Base-by-base conservation (phyloP, 2,113 vertebrate genomes). In the Crypturellus undulatus region DNA sequence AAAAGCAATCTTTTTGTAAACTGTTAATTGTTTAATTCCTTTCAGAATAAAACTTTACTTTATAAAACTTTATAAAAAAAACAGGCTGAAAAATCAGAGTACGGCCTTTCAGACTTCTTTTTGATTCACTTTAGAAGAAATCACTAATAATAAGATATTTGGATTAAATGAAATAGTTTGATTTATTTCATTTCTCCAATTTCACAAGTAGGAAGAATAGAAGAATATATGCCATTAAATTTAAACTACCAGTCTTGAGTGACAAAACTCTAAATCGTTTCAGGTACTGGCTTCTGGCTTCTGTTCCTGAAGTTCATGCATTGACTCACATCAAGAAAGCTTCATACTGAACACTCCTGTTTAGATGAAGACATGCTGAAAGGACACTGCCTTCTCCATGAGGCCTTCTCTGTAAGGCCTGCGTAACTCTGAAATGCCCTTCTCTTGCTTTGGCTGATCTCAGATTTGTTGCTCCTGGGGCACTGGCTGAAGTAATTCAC, bases 1-100 rank as follows among this genome's bases (percentile, higher is more conserved):
- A 68, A 92, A 89, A 69, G 52, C 40, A 89, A 91, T 42, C 56
- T 62, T 91, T 93, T 63, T 80, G 36, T 67, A 91, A 94, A 89
- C 40, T 73, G 59, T 26, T 63, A 92, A 90, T 75, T 86, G 72
- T 86, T 92, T 86, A 54, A 90, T 68, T 93, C 45, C 60, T 68
- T 92, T 71, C 47, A 71, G 76, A 93, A 56, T 34, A 65, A 49
- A 49, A 49, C 49, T 49, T 47, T 21, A 47, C 20, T 47, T 49
- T 49, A 77, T 86, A 93, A 49, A n/a, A 58, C 56, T 63, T 67
- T 73, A 59, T 32, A 75, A 84, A 83, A 81, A 16, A 59, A 86
- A 84, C 52, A 75, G 47, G 34, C 28, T 79, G 56, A 88, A 90
- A 84, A 92, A 88, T 70, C 18, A 54, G n/a, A 6, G 9, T 47